Conservation (phyloP, 2,888 invertebrate genomes). For the Drosophila stalkeri region DNA sequence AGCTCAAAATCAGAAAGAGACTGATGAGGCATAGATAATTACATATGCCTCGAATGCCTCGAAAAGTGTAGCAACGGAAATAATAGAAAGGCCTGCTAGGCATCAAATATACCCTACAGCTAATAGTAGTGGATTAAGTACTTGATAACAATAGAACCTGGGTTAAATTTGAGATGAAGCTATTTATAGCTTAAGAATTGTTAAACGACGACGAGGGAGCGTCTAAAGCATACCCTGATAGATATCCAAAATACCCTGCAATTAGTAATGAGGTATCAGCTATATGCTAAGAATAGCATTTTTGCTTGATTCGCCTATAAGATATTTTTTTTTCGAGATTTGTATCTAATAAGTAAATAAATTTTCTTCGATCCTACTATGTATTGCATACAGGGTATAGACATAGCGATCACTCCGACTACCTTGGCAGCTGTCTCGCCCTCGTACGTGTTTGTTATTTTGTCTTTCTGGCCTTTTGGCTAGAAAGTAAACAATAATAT, state of each 20-base stretch:
- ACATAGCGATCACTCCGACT: conserved; percentile 11
- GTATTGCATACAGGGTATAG: conserved; percentile 18
- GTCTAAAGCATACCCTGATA: not conserved
- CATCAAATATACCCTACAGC: conserved; percentile 1
- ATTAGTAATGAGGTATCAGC: not conserved
- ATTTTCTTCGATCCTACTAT: not conserved
- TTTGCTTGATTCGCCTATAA: not conserved
- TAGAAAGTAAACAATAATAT: conserved; percentile 70
- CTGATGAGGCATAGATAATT: conserved; percentile 51
- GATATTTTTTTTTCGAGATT: not conserved
- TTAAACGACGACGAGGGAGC: not conserved
- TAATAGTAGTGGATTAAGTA: not conserved
- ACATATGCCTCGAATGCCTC: conserved; percentile 44
- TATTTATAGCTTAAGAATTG: not conserved
- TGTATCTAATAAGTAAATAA: not conserved
- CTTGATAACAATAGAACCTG: not conserved
- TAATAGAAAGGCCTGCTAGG: not conserved
- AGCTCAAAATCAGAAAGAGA: conserved; percentile 33
- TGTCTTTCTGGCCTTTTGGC: conserved; percentile 48
- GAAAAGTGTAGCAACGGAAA: conserved; percentile 21
- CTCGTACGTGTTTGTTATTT: conserved; percentile 48
- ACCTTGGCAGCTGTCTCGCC: conserved; percentile 10
- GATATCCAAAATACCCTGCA: not conserved
- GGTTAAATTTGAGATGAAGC: not conserved
- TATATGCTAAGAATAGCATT: not conserved